Evolutionary conservation across 2,888 invertebrate species (phyloP), one percentile per base, ranked within the genome.

Genomic region (Sminthurides aquaticus): DNA sequence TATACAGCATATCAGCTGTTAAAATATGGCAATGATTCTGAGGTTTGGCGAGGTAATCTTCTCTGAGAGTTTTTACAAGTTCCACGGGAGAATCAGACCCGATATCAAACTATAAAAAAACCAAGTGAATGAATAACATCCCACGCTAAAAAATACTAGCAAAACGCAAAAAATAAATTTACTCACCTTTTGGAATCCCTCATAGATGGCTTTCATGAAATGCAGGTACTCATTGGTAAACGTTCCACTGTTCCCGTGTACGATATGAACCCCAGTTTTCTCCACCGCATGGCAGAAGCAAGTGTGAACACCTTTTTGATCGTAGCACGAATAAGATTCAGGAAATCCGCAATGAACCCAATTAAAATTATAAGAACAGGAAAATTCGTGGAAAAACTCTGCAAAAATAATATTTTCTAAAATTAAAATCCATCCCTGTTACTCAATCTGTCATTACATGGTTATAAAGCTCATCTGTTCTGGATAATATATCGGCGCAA

Each of bases 21-120:
- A 52, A 52, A 18, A 8, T 8, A 22, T 52, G 22, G 52, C 52
- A 52, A 20, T 52, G 52, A 52, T 52, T 52, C 20, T 52, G 52
- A 52, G 52, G 52, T 20, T 52, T 52, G 20, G 52, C 8, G 11
- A 52, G 22, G 52, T 58, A 58, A 34, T 29, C 34, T 34, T 29
- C 34, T 20, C 25, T 8, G 20, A 58, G 58, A 20, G 1, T 28
- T 1, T 18, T 22, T 8, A 58, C 22, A 34, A 58, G 29, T n/a
- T 18, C 20, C n/a, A 20, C 1, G 2, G 58, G 58, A 5, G 27
- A 20, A 2, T 29, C 58, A n/a, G 5, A 5, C 3, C n/a, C 25
- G 20, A 58, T 11, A 18, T 58, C 29, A 3, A 58, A 34, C 58
- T 58, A 34, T 1, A 58, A 29, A 29, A 34, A 15, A 28, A 20